Conservation (phyloP, 1,140 invertebrate species). For the Solen grandis region DNA sequence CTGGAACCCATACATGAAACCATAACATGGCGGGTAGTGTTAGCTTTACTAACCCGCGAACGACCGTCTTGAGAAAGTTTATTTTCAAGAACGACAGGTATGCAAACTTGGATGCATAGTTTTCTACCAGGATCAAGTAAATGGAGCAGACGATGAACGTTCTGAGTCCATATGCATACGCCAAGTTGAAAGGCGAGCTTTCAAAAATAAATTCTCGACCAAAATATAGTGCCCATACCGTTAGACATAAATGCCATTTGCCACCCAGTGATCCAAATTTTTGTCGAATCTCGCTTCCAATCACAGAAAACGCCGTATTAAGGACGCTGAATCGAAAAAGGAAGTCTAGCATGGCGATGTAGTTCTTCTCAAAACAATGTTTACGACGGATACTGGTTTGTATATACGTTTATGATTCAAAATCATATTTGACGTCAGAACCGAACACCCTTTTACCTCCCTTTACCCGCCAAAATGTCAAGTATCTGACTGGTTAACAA, state of each 20-base stretch:
- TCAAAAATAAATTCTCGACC: neutral
- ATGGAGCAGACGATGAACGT: neutral
- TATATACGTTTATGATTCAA: conserved; percentile 24
- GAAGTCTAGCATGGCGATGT: conserved; percentile 25
- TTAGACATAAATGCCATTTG: conserved; percentile 1
- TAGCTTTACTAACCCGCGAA: neutral
- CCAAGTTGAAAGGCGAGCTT: neutral
- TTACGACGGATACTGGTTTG: neutral
- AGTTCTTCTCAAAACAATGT: neutral
- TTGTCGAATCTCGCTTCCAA: conserved; percentile 21
- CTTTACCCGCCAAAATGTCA: conserved; percentile 48
- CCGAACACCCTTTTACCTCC: conserved; percentile 5
- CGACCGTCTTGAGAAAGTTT: neutral
- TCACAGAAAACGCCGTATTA: conserved; percentile 33
- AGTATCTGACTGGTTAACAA: neutral
- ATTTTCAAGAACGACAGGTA: neutral
- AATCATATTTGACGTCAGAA: conserved; percentile 11
- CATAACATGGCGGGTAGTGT: neutral
- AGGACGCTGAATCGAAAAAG: conserved; percentile 46
- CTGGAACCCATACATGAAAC: neutral
- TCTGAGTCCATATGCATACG: neutral
- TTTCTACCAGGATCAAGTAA: neutral
- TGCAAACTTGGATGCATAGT: neutral
- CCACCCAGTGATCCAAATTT: conserved; percentile 17
- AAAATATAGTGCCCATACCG: conserved; percentile 24